phyloP scores from a whole-genome alignment of 2,888 invertebrate genomes.

The Drosophila robusta region DNA sequence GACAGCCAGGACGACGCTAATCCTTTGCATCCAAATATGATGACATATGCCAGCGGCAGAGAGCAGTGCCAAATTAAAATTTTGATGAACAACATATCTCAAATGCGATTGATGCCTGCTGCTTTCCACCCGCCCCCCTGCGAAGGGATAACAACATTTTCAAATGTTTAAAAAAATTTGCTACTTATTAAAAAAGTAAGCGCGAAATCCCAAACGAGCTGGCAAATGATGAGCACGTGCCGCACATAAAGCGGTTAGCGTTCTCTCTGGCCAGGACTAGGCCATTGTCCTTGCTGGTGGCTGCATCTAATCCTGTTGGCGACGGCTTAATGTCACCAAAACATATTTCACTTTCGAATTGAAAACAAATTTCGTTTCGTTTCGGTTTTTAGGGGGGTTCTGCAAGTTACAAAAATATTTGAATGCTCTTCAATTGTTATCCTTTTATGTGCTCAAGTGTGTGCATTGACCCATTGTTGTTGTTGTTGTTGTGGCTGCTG shows the following conservation, averaged over 20 bases:
- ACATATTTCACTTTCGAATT: constrained; percentile 83
- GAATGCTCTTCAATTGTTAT: constrained; percentile 62
- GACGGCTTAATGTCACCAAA: constrained; percentile 85
- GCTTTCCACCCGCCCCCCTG: not conserved
- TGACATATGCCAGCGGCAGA: constrained; percentile 63
- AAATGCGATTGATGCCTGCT: constrained; percentile 33
- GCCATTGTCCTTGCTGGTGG: constrained; percentile 54
- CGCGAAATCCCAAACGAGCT: constrained; percentile 34
- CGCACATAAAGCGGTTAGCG: constrained; percentile 61
- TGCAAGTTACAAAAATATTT: constrained; percentile 65
- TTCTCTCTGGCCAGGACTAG: constrained; percentile 11
- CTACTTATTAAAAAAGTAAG: constrained; percentile 76
- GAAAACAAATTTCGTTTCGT: constrained; percentile 76
- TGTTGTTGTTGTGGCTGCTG: constrained; percentile 22
- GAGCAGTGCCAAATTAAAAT: constrained; percentile 58
- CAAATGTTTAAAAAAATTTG: constrained; percentile 72
- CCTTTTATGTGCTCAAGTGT: constrained; percentile 63
- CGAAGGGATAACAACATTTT: constrained; percentile 70
- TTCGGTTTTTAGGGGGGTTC: constrained; percentile 7
- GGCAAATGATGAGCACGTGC: constrained; percentile 79
- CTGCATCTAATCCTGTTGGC: constrained; percentile 83
- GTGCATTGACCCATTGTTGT: constrained; percentile 30
- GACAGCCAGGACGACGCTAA: constrained; percentile 52
- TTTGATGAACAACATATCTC: constrained; percentile 27
- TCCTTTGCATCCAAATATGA: constrained; percentile 65